Base-by-base conservation (phyloP, 2,888 invertebrate genomes). In the Pardosa pseudoannulata region DNA sequence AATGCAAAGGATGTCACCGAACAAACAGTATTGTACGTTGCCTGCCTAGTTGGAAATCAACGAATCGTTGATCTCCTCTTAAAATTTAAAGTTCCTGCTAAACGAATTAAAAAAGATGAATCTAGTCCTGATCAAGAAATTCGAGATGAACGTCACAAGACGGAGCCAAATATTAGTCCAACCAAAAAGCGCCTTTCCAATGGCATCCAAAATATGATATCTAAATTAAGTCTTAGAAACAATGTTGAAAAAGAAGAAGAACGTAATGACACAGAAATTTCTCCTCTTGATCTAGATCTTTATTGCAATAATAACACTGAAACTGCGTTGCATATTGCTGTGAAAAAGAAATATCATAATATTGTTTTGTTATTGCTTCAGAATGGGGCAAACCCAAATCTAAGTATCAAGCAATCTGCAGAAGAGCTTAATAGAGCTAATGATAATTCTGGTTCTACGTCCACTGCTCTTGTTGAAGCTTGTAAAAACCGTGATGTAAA, bases 1-100 rank as follows among this genome's bases (percentile, higher is more conserved):
- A 99, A 99, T 92, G 95, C 95, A 65, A 94, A 95, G 89, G 97
- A 97, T 92, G 96, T 95, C 2, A 96, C 96, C 32, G 97, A 96
- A 0, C 97, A 98, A 92, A 98, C 95, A 88, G 95, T 97, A 76
- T 93, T 99, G 13, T 98, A 98, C 92, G 94, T 97, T 88, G 96
- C 98, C 13, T 95, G 97, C 91, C 94, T 96, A 85, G 93, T 96
- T 79, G 97, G 96, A 27, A 96, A 96, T 91, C 93, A 94, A 86
- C 94, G 95, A 85, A 93, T 97, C 73, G 94, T 96, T 0, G 95
- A 96, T 88, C 93, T 95, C 9, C 93, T 98, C 88, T 93, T 97
- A 28, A 94, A 94, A 90, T 95, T 95, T 92, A 93, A 93, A 90
- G 93, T 95, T 0, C 94, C 93, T 91, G 94, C 94, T 27, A 91